Evolutionary conservation across 2,797 vertebrate species (phyloP).

Genomic region (Artibeus lituratus): DNA sequence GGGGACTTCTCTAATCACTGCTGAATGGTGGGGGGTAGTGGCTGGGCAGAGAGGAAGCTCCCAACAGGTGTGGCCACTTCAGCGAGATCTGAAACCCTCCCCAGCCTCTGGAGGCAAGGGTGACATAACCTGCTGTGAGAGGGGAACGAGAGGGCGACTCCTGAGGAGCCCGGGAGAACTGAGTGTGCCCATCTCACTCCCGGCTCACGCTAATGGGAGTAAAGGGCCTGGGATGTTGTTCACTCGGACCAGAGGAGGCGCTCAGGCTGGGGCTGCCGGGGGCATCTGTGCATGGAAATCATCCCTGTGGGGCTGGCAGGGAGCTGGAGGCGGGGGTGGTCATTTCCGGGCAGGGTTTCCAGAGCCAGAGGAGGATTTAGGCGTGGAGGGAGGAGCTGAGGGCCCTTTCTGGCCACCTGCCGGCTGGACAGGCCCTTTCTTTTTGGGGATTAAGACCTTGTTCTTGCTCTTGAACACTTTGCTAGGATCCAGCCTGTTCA

Average conservation of each 20-base stretch:
- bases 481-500: slow-evolving; percentile 94
- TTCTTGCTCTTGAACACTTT: slow-evolving; percentile 92
- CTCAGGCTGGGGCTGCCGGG: background rate
- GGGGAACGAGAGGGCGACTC: background rate
- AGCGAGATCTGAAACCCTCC: background rate
- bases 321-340: background rate
- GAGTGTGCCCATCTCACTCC: background rate
- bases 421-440: slow-evolving; percentile 86
- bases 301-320: background rate
- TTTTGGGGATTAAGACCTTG: slow-evolving; percentile 89
- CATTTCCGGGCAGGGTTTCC: slow-evolving; percentile 77
- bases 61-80: background rate
- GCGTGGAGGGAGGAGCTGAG: slow-evolving; percentile 65
- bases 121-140: background rate
- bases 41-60: background rate
- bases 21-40: background rate
- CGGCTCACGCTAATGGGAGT: background rate
- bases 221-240: background rate
- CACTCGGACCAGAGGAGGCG: background rate
- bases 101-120: background rate
- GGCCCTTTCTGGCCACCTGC: slow-evolving; percentile 80
- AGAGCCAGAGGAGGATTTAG: slow-evolving; percentile 65
- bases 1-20: background rate
- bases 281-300: background rate
- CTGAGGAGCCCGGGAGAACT: background rate